Conservation (phyloP, 1,140 invertebrate genomes). For the Drosophila pallidifrons region DNA sequence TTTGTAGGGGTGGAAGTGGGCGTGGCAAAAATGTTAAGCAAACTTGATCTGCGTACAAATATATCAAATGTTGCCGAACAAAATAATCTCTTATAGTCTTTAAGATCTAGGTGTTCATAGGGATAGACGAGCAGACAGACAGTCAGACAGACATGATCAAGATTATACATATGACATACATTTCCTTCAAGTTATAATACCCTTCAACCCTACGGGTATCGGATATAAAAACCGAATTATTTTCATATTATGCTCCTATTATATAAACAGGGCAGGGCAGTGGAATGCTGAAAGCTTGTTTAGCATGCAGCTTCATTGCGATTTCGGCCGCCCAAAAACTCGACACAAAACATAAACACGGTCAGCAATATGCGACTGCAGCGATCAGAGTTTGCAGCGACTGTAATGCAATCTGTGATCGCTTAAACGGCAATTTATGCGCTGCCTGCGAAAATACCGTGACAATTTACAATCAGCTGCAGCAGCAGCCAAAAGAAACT, state of each 20-base stretch:
- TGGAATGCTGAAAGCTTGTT: conserved; percentile 10
- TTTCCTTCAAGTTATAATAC: too few relatives aligned
- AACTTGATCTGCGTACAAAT: too few relatives aligned
- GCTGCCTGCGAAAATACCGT: conserved; percentile 81
- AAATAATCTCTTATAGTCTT: too few relatives aligned
- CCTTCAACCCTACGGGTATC: too few relatives aligned
- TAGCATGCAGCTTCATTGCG: conserved; percentile 63
- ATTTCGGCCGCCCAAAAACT: conserved; percentile 58
- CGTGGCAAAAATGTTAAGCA: too few relatives aligned
- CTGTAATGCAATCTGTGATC: conserved; percentile 37
- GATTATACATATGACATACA: too few relatives aligned
- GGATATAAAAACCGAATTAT: conserved; percentile 9
- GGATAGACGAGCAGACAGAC: too few relatives aligned
- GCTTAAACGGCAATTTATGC: conserved; percentile 79
- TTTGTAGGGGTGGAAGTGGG: too few relatives aligned
- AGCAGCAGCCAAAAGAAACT: conserved; percentile 8
- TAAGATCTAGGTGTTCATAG: too few relatives aligned
- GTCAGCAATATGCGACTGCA: conserved; percentile 50
- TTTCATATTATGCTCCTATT: conserved; percentile 23
- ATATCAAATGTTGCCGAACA: too few relatives aligned
- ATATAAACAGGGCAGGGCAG: conserved; percentile 39
- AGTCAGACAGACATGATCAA: too few relatives aligned
- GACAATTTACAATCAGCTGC: conserved; percentile 80
- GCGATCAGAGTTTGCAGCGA: conserved; percentile 21
- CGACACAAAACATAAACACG: conserved; percentile 60